A percentile compares a stretch with the other conserved stretches of the same genome.
phyloP scores from a whole-genome alignment of 2,113 vertebrate genomes.

The Chinchilla lanigera region DNA sequence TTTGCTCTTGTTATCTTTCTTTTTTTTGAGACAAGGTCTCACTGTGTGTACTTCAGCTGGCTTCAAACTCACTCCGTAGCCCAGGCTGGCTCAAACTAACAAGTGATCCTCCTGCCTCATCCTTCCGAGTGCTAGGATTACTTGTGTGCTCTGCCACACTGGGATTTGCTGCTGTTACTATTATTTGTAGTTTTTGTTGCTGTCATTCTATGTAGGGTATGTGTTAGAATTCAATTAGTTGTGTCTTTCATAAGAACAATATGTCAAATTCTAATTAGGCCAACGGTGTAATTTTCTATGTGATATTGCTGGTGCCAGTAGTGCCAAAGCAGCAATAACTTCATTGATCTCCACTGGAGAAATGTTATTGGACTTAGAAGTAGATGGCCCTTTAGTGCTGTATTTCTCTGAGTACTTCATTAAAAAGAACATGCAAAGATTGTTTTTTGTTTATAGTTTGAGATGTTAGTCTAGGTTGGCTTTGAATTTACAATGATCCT shows the following conservation, averaged over 20 bases:
- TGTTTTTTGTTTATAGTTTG: constrained; percentile 25
- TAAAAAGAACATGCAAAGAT: constrained; percentile 23
- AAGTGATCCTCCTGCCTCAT: background rate
- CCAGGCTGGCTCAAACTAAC: background rate
- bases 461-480: background rate
- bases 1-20: no score
- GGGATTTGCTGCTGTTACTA: background rate
- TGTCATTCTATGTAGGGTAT: background rate
- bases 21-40: background rate
- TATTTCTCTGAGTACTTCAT: constrained; percentile 49
- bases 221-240: constrained; percentile 9
- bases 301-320: constrained; percentile 31
- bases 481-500: background rate
- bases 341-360: constrained; percentile 10
- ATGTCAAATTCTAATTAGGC: constrained; percentile 40
- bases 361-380: background rate
- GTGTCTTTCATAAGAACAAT: background rate
- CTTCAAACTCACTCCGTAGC: background rate
- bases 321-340: background rate
- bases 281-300: background rate
- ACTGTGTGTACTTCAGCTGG: no score
- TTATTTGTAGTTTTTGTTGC: background rate
- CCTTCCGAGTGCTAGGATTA: background rate
- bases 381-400: background rate
- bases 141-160: background rate